Evolutionary conservation across 2,113 vertebrate genomes (phyloP).

Genomic region (Neomonachus schauinslandi): DNA sequence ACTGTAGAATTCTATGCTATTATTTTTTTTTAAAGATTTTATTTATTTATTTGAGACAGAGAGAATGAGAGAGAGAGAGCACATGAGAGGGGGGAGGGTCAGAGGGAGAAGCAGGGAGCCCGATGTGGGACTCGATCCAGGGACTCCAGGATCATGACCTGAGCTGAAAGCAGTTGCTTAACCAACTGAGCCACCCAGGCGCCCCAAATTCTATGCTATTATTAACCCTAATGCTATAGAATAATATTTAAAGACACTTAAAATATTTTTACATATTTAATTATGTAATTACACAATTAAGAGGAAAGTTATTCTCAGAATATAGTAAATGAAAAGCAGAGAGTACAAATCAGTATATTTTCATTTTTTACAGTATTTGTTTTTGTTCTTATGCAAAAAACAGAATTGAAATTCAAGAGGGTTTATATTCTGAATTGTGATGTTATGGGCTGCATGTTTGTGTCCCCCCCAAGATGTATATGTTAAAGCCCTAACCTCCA

Average conservation of each 20-base stretch:
- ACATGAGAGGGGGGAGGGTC: no score
- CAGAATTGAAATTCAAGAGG: neutral
- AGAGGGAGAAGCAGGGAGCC: no score
- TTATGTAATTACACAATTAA: neutral
- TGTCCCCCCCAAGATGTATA: neutral
- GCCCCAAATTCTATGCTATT: neutral
- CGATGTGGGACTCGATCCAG: no score
- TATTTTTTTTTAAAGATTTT: no score
- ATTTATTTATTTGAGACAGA: no score
- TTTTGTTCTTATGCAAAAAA: neutral
- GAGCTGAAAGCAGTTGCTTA: no score
- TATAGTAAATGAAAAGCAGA: neutral
- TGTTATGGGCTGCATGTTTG: neutral
- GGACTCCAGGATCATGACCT: no score
- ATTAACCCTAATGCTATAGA: constrained; percentile 21
- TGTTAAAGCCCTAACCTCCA: neutral
- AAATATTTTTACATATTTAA: constrained; percentile 39
- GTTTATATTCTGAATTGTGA: neutral
- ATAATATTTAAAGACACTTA: constrained; percentile 28
- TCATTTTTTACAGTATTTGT: neutral
- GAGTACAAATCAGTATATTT: neutral
- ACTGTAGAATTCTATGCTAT: neutral
- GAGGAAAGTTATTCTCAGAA: constrained; percentile 6
- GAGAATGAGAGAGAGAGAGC: no score
- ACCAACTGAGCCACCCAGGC: no score